Evolutionary conservation across 2,113 vertebrate species (phyloP).

Genomic region (Sorex fumeus): DNA sequence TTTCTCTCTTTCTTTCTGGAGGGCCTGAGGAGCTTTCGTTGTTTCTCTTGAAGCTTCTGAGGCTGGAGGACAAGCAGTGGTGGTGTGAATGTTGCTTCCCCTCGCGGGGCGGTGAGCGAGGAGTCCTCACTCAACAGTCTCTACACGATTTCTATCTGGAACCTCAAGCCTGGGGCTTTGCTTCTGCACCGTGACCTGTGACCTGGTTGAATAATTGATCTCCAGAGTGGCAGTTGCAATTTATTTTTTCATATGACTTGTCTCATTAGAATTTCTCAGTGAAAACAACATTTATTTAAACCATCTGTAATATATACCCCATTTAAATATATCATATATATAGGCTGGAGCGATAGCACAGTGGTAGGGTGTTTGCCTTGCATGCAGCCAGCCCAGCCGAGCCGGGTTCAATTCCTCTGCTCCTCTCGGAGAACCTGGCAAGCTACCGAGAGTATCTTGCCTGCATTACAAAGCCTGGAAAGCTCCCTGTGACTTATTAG

Average conservation of each 20-base stretch:
- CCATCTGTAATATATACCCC: background rate
- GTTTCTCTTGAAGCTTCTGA: constrained; percentile 25
- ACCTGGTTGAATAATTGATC: background rate
- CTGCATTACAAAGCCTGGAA: too few species aligned
- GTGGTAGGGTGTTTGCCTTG: too few species aligned
- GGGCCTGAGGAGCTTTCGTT: constrained; percentile 48
- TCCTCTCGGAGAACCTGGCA: too few species aligned
- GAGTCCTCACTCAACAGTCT: background rate
- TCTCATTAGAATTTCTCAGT: constrained; percentile 50
- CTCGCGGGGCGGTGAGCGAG: too few species aligned
- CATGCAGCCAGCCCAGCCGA: too few species aligned
- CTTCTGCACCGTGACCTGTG: background rate
- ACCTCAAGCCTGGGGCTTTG: background rate
- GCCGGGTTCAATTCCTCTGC: too few species aligned
- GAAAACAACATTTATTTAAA: constrained; percentile 40
- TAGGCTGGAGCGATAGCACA: too few species aligned
- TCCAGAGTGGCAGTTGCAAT: background rate
- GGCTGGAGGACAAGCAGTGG: background rate
- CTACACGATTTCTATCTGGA: background rate
- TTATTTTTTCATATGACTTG: constrained; percentile 56
- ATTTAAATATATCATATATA: background rate
- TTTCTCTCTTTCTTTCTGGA: constrained; percentile 23
- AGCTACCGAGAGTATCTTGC: too few species aligned
- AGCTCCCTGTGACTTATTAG: too few species aligned
- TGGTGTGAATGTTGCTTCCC: background rate